phyloP scores from a whole-genome alignment of 2,113 vertebrate genomes.

The Benitochromis conjunctus region DNA sequence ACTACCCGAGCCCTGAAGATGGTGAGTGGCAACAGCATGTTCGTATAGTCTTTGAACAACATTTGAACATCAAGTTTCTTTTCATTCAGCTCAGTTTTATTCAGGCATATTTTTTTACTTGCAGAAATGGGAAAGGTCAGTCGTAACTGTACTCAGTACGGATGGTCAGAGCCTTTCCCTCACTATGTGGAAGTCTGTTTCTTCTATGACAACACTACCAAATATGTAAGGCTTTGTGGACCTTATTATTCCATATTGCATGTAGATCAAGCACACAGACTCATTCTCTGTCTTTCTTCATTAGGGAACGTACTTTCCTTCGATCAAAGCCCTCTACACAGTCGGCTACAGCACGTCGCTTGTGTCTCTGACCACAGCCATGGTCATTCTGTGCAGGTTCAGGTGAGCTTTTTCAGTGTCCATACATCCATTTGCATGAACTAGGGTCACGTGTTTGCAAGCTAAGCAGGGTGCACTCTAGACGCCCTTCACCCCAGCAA shows the following conservation, averaged over 20 bases:
- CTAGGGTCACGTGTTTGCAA: too few species aligned
- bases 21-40: conserved; percentile 66
- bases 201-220: conserved; percentile 80
- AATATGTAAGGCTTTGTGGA: conserved; percentile 41
- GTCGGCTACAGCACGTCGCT: conserved; percentile 97
- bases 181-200: conserved; percentile 91
- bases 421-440: background rate
- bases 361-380: conserved; percentile 92
- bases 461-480: background rate
- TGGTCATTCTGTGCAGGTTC: conserved; percentile 97
- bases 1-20: conserved; percentile 83
- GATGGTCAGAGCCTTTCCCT: conserved; percentile 93
- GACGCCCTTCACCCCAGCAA: background rate
- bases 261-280: background rate
- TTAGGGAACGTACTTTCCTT: conserved; percentile 87
- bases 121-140: conserved; percentile 80
- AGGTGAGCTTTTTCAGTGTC: conserved; percentile 76
- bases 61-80: background rate
- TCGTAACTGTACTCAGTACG: conserved; percentile 90
- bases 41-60: background rate
- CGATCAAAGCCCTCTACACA: conserved; percentile 94
- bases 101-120: background rate
- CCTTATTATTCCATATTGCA: background rate
- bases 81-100: background rate
- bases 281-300: background rate